Evolutionary conservation across 2,113 vertebrate species (phyloP).

Genomic region (Poecilia latipinna): DNA sequence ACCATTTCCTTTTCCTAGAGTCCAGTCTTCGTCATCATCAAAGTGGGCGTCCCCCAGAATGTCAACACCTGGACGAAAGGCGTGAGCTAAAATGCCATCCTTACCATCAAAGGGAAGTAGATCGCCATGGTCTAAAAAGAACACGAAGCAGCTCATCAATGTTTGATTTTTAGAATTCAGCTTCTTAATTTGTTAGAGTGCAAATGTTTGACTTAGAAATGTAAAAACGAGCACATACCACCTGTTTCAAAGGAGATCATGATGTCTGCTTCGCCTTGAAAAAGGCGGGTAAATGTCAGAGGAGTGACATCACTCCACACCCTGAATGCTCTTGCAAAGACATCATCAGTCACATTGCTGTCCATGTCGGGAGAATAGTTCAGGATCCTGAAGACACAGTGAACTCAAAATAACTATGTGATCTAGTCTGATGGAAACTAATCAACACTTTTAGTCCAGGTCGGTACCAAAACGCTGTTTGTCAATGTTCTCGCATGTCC

Average conservation of each 20-base stretch:
- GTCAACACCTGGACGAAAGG: slow-evolving; percentile 88
- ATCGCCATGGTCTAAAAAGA: slow-evolving; percentile 89
- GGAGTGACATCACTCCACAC: slow-evolving; percentile 94
- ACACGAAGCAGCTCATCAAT: background rate
- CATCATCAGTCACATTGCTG: slow-evolving; percentile 82
- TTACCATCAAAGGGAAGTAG: slow-evolving; percentile 94
- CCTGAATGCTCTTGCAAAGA: slow-evolving; percentile 91
- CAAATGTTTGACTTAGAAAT: background rate
- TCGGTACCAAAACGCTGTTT: too few species aligned
- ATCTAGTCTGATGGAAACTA: background rate
- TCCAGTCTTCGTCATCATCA: slow-evolving; percentile 95
- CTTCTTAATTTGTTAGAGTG: background rate
- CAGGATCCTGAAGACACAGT: slow-evolving; percentile 78
- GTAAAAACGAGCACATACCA: slow-evolving; percentile 69
- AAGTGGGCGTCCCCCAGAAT: slow-evolving; percentile 95
- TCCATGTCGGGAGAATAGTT: slow-evolving; percentile 94
- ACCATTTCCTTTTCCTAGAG: slow-evolving; percentile 91
- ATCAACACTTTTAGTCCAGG: background rate
- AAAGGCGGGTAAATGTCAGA: slow-evolving; percentile 89
- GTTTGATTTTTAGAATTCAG: background rate
- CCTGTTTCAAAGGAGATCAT: slow-evolving; percentile 90
- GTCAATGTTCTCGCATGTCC: too few species aligned
- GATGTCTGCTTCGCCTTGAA: slow-evolving; percentile 87
- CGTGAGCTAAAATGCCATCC: slow-evolving; percentile 93
- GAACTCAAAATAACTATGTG: background rate